These are phyloP conservation scores for Adineta ricciae DNA, from an alignment of 2,888 invertebrate genomes.

Conservation along the genomic window DNA sequence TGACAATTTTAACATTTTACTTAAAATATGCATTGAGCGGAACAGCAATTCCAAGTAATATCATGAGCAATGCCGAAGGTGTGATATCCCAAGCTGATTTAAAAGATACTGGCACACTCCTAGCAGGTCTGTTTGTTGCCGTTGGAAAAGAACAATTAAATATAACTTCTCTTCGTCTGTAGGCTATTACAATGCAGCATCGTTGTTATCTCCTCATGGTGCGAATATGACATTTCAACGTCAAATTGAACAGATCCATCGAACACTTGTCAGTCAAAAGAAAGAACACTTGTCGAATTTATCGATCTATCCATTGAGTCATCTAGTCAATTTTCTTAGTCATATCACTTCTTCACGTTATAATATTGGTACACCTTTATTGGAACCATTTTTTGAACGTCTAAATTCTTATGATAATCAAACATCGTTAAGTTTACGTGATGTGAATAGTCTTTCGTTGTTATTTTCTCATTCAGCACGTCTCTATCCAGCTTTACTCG, in stretches of 20 bases:
- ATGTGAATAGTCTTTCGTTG: not conserved
- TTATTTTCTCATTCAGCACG: not conserved
- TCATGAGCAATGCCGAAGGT: not conserved
- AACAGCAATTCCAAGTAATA: not conserved
- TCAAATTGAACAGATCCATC: not conserved
- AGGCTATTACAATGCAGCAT: not conserved
- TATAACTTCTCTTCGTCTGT: not conserved
- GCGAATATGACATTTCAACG: not conserved
- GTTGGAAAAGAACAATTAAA: no score
- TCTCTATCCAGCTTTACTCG: not conserved
- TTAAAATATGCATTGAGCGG: not conserved
- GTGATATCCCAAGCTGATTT: slow-evolving; percentile 1
- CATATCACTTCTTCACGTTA: not conserved
- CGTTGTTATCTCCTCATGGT: not conserved
- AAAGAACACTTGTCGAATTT: not conserved
- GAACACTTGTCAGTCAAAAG: not conserved
- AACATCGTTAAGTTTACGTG: not conserved
- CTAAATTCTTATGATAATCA: not conserved
- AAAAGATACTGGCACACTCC: slow-evolving; percentile 11
- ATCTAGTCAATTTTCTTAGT: not conserved
- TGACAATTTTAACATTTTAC: not conserved
- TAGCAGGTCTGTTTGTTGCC: not conserved
- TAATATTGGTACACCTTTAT: not conserved
- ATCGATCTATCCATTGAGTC: slow-evolving; percentile 17
- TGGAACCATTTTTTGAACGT: slow-evolving; percentile 2